Conservation (phyloP, 2,888 invertebrate genomes). For the Apotomis capreana region DNA sequence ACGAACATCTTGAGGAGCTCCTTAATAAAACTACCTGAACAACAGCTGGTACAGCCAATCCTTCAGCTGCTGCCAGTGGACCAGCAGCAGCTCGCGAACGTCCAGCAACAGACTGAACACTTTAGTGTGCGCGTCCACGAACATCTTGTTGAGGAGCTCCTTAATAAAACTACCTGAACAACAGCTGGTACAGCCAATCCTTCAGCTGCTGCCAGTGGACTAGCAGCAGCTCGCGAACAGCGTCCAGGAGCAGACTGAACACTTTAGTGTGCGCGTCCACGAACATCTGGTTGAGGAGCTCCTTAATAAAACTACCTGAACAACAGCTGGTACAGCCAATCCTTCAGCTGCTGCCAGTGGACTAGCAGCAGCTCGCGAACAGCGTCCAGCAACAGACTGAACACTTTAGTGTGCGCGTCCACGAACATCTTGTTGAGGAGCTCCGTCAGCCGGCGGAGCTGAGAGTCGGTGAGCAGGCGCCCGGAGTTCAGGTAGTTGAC, state of each 20-base stretch:
- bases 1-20: constrained; percentile 98
- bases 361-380: constrained; percentile 95
- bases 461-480: constrained; percentile 85
- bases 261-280: constrained; percentile 99
- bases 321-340: constrained; percentile 96
- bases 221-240: constrained; percentile 92
- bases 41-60: constrained; percentile 97
- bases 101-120: constrained; percentile 97
- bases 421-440: constrained; percentile 98
- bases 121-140: constrained; percentile 98
- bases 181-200: constrained; percentile 96
- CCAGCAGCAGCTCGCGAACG: constrained; percentile 90
- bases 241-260: constrained; percentile 96
- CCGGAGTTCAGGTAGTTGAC: constrained; percentile 88
- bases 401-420: constrained; percentile 98
- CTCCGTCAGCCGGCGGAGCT: constrained; percentile 94
- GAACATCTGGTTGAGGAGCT: constrained; percentile 97
- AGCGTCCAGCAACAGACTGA: constrained; percentile 96
- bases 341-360: constrained; percentile 92
- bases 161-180: constrained; percentile 84
- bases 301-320: constrained; percentile 84
- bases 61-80: constrained; percentile 87
- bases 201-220: constrained; percentile 94
- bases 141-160: constrained; percentile 96
- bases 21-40: constrained; percentile 81